Evolutionary conservation across 1,140 invertebrate species (phyloP).

Genomic region (Macrobrachium rosenbergii): DNA sequence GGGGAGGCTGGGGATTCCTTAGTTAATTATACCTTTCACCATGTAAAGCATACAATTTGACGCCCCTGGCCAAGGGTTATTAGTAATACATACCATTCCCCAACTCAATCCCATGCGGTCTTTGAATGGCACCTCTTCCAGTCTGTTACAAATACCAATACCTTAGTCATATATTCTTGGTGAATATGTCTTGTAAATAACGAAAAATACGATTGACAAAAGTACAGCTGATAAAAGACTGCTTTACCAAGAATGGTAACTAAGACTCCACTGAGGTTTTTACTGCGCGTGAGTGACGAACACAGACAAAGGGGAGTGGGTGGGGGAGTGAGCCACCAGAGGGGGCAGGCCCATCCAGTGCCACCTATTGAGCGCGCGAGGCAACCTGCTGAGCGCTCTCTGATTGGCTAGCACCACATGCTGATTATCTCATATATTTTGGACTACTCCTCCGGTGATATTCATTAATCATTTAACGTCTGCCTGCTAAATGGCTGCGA

Average conservation of each 20-base stretch:
- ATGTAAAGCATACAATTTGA: conserved; percentile 45
- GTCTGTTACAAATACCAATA: no score
- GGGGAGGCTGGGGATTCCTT: not conserved
- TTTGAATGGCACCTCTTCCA: not conserved
- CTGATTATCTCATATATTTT: conserved; percentile 53
- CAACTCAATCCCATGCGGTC: not conserved
- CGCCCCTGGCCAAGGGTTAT: conserved; percentile 29
- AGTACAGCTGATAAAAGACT: no score
- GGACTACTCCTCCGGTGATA: conserved; percentile 48
- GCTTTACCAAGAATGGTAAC: no score
- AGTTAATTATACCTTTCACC: conserved; percentile 44
- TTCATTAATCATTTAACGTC: conserved; percentile 51
- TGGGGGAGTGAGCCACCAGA: not conserved
- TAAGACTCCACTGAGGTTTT: not conserved
- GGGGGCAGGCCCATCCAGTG: not conserved
- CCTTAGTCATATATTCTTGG: no score
- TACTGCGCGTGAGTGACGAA: not conserved
- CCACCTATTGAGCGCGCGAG: conserved; percentile 15
- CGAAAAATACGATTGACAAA: no score
- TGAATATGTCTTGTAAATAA: no score
- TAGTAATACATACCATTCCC: conserved; percentile 12
- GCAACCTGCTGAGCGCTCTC: conserved; percentile 18
- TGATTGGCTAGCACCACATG: conserved; percentile 45
- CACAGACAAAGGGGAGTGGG: not conserved
- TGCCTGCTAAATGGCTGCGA: conserved; percentile 42